A percentile compares a stretch with the other conserved stretches of the same genome.
phyloP scores from a whole-genome alignment of 2,888 invertebrate genomes.

The Epiblema foenella region DNA sequence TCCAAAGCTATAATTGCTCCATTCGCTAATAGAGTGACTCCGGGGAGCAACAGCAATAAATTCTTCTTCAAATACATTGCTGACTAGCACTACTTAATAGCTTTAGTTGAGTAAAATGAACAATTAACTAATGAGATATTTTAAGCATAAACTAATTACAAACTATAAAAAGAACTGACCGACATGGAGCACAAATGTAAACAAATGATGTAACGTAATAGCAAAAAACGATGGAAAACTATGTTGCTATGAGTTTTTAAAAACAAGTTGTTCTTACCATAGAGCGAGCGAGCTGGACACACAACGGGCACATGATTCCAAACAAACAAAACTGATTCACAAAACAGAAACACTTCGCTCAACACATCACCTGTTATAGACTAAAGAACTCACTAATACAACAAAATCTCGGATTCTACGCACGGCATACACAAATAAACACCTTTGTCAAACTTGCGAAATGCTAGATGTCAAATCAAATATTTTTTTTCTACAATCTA shows the following conservation, averaged over 20 bases:
- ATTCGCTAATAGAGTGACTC: too few relatives aligned
- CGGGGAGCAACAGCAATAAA: too few relatives aligned
- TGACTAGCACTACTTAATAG: not conserved
- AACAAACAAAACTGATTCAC: slow-evolving; percentile 36
- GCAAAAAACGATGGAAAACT: slow-evolving; percentile 10
- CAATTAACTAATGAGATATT: slow-evolving; percentile 15
- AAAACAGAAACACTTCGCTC: slow-evolving; percentile 31
- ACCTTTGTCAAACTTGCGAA: slow-evolving; percentile 77
- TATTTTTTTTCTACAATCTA: slow-evolving; percentile 63
- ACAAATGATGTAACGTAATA: slow-evolving; percentile 46
- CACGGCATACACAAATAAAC: slow-evolving; percentile 78
- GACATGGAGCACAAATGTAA: slow-evolving; percentile 25
- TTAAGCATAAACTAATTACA: slow-evolving; percentile 14
- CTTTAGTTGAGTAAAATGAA: not conserved
- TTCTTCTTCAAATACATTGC: not conserved
- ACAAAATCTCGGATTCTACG: slow-evolving; percentile 62
- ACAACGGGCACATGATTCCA: slow-evolving; percentile 20
- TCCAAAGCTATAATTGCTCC: too few relatives aligned
- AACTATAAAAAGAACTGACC: slow-evolving; percentile 16
- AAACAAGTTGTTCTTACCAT: slow-evolving; percentile 26
- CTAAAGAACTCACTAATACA: slow-evolving; percentile 46
- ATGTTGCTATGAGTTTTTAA: slow-evolving; percentile 46
- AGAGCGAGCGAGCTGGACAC: not conserved
- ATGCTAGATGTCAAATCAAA: slow-evolving; percentile 74
- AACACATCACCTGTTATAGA: slow-evolving; percentile 58